phyloP scores from a whole-genome alignment of 2,113 vertebrate genomes.

The Xiphophorus maculatus region DNA sequence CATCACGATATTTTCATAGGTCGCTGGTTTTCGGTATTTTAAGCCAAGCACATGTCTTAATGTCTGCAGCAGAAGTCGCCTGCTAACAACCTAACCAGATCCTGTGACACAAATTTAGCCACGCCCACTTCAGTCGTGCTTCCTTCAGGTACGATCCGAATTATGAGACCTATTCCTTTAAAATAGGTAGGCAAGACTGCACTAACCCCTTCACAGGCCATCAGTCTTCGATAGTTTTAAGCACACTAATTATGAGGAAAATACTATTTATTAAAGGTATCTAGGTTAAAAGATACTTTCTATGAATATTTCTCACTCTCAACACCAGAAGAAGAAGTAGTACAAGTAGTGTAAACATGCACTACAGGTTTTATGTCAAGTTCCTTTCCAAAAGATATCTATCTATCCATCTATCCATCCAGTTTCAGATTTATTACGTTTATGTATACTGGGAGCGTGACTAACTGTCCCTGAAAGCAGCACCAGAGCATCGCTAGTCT shows the following conservation, averaged over 20 bases:
- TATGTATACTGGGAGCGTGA: not conserved
- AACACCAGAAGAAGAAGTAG: too few species aligned
- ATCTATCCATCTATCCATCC: too few species aligned
- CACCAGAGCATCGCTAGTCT: conserved; percentile 2
- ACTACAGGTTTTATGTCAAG: too few species aligned
- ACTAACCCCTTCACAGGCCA: too few species aligned
- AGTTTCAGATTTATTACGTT: not conserved
- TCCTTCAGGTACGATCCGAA: not conserved
- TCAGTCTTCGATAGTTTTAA: not conserved
- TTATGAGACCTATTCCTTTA: not conserved
- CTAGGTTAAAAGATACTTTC: too few species aligned
- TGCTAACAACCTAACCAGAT: conserved; percentile 43
- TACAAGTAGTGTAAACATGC: too few species aligned
- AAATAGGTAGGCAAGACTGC: not conserved
- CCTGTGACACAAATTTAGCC: conserved; percentile 27
- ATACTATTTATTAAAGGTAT: too few species aligned
- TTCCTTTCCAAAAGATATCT: too few species aligned
- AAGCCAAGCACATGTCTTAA: not conserved
- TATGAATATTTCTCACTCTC: too few species aligned
- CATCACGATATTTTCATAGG: not conserved
- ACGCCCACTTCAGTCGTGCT: conserved; percentile 47
- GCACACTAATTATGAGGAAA: not conserved
- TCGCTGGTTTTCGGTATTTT: not conserved
- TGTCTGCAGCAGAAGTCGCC: not conserved
- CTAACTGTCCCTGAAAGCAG: conserved; percentile 5